phyloP scores from a whole-genome alignment of 2,113 vertebrate species.

The Myotis brandtii region DNA sequence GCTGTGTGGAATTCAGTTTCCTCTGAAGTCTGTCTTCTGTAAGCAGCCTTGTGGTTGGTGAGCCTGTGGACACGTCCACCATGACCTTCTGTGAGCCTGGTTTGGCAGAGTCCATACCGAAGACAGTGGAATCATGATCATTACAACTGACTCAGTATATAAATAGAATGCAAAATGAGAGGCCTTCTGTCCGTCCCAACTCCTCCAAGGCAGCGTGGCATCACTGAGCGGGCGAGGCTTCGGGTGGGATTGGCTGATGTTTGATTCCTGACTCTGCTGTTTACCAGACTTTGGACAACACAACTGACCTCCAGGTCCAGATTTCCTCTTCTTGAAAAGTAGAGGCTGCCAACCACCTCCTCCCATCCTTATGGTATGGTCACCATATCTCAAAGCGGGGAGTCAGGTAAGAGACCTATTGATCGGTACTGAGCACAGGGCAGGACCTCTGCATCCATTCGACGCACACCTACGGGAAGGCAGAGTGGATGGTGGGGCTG shows the following conservation, averaged over 20 bases:
- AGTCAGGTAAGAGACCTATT: neutral
- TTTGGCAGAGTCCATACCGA: neutral
- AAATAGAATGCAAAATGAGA: neutral
- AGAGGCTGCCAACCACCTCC: neutral
- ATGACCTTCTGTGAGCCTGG: neutral
- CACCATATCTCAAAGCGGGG: neutral
- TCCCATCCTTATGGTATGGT: neutral
- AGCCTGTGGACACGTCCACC: neutral
- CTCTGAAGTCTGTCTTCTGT: neutral
- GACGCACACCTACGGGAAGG: fast-evolving
- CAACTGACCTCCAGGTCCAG: neutral
- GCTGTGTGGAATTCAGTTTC: neutral
- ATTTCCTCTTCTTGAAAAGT: neutral
- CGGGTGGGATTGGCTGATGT: neutral
- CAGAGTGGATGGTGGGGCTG: too few relatives aligned
- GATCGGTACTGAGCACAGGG: neutral
- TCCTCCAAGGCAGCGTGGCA: fast-evolving
- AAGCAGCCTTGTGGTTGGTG: neutral
- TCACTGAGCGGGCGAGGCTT: neutral
- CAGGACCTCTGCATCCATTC: neutral
- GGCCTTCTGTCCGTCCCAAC: neutral
- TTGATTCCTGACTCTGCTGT: neutral
- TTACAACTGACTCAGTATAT: neutral
- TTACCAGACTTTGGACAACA: too few relatives aligned
- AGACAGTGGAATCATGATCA: neutral